phyloP scores from a whole-genome alignment of 92 coral and sea anemone species.

The Chrysogorgia sp. region DNA sequence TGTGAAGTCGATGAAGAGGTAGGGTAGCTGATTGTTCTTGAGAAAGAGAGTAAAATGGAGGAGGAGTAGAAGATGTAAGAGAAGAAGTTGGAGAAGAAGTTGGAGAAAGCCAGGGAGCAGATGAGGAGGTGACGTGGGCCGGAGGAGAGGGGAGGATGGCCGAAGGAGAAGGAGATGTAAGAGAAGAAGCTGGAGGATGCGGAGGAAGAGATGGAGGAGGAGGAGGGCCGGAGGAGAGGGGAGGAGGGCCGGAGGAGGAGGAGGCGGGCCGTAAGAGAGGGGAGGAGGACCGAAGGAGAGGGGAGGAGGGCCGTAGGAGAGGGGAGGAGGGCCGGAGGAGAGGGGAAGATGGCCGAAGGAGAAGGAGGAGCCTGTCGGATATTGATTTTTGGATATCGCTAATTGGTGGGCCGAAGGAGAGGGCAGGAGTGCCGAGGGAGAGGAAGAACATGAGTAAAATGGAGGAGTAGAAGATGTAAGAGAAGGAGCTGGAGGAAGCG shows the following conservation, averaged over 20 bases:
- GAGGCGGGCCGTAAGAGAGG: not conserved
- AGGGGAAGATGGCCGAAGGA: too few species aligned
- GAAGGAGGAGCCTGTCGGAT: too few species aligned
- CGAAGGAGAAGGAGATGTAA: too few species aligned
- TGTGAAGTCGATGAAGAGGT: slow-evolving; percentile 11
- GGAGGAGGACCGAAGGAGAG: not conserved
- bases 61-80: slow-evolving; percentile 47
- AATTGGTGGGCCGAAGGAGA: too few species aligned
- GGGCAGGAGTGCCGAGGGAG: too few species aligned
- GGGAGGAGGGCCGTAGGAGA: slow-evolving; percentile 17
- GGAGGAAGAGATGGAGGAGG: slow-evolving; percentile 22
- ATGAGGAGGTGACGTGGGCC: not conserved
- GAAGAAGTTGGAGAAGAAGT: slow-evolving; percentile 13
- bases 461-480: too few species aligned
- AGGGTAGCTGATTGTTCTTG: not conserved
- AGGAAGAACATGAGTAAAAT: too few species aligned
- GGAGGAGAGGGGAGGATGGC: too few species aligned
- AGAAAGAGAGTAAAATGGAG: slow-evolving; percentile 8
- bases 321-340: too few species aligned
- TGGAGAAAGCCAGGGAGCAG: slow-evolving; percentile 12
- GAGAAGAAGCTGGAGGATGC: slow-evolving; percentile 49
- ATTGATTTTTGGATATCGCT: too few species aligned
- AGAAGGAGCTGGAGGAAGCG: too few species aligned
- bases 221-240: not conserved
- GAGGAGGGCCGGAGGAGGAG: slow-evolving; percentile 19